Percentiles rank a stretch among this genome's conserved stretches.
Evolutionary conservation across 2,888 invertebrate genomes (phyloP).

Genomic region (Drosophila limbata): DNA sequence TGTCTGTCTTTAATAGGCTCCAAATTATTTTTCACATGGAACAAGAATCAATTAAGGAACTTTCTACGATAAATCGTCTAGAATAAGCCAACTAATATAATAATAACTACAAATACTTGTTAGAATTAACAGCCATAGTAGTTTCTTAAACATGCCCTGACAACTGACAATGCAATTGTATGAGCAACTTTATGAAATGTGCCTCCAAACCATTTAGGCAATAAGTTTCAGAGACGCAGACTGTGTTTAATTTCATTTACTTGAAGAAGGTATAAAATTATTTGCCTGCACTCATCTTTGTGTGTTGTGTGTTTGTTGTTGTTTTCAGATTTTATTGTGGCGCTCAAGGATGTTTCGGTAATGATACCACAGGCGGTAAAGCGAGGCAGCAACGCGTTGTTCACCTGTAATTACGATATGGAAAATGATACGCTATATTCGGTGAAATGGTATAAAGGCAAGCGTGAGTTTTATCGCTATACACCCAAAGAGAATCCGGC

Average conservation of each 20-base stretch:
- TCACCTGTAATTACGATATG: conserved; percentile 92
- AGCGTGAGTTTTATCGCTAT: conserved; percentile 93
- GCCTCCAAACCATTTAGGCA: not conserved
- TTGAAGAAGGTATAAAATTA: conserved; percentile 44
- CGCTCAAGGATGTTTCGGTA: conserved; percentile 89
- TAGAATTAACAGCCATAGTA: not conserved
- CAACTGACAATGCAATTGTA: conserved; percentile 7
- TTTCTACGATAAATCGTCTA: not conserved
- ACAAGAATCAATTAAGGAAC: not conserved
- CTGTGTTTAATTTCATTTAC: conserved; percentile 58
- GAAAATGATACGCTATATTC: conserved; percentile 92
- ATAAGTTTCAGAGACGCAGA: conserved; percentile 12
- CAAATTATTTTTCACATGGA: not conserved
- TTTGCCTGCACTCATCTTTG: conserved; percentile 21
- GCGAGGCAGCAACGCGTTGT: conserved; percentile 88
- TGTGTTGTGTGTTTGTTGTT: conserved; percentile 32
- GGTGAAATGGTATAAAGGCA: conserved; percentile 95
- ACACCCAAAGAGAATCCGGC: conserved; percentile 90
- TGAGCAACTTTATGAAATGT: conserved; percentile 25
- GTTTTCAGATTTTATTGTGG: conserved; percentile 84
- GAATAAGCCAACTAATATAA: not conserved
- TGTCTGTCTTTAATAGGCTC: too few species aligned
- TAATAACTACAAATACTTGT: not conserved
- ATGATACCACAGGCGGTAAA: conserved; percentile 89
- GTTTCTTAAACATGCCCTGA: not conserved